Conservation (phyloP, 2,888 invertebrate species). For the Eucera pruinosa region DNA sequence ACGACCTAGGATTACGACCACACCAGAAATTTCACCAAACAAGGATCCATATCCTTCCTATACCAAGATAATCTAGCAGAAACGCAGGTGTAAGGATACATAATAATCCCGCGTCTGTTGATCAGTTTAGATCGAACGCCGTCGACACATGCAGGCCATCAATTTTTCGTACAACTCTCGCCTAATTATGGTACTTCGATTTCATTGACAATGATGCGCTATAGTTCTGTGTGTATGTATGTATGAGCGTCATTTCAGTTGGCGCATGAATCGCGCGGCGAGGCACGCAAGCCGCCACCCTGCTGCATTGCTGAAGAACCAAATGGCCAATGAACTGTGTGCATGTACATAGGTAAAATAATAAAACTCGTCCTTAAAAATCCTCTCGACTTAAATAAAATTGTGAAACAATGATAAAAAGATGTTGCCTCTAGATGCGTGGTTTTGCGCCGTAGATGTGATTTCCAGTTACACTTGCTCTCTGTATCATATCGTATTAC, state of each 20-base stretch:
- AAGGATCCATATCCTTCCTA: slow-evolving; percentile 1
- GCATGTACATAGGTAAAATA: background rate
- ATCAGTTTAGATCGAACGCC: slow-evolving; percentile 22
- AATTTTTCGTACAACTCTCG: slow-evolving; percentile 47
- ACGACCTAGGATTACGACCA: slow-evolving; percentile 3
- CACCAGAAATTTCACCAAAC: background rate
- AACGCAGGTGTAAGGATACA: background rate
- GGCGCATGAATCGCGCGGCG: slow-evolving; percentile 8
- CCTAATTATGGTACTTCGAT: slow-evolving; percentile 53
- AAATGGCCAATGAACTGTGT: no score
- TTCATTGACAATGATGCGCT: slow-evolving; percentile 46
- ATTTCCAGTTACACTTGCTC: slow-evolving; percentile 55
- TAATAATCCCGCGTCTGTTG: slow-evolving; percentile 7
- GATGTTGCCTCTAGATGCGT: slow-evolving; percentile 23
- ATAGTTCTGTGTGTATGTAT: slow-evolving; percentile 31
- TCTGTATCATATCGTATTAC: slow-evolving; percentile 71
- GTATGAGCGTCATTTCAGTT: slow-evolving; percentile 31
- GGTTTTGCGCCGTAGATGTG: slow-evolving; percentile 27
- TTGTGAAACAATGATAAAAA: background rate
- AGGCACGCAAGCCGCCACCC: slow-evolving; percentile 6
- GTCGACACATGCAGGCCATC: slow-evolving; percentile 29
- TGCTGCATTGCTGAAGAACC: no score
- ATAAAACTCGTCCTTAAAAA: background rate
- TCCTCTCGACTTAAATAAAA: background rate
- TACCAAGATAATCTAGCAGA: slow-evolving; percentile 1